A percentile compares a stretch with the other conserved stretches of the same genome.
These are phyloP conservation scores for Rhinophrynus dorsalis DNA, from an alignment of 2,797 vertebrate species.

Conservation along the genomic window DNA sequence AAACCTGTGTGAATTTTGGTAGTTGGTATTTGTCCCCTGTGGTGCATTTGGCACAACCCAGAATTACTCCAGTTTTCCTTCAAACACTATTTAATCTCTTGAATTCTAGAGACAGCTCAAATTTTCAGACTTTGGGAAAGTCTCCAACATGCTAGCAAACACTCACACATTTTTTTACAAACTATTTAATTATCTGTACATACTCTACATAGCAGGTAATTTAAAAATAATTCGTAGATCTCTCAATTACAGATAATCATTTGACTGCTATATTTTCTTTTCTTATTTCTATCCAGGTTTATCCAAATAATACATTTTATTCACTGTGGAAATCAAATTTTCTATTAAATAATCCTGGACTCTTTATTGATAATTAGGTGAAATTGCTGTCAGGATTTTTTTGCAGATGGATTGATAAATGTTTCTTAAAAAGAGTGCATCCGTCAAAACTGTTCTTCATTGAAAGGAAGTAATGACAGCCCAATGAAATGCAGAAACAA, in stretches of 20 bases:
- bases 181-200: too few species aligned
- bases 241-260: not conserved
- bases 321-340: not conserved
- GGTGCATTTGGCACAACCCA: too few species aligned
- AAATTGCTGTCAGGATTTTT: not conserved
- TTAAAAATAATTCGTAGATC: not conserved
- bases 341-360: not conserved
- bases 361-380: not conserved
- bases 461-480: not conserved
- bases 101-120: too few species aligned
- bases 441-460: slow-evolving; percentile 7
- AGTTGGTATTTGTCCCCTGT: too few species aligned
- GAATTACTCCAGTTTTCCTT: too few species aligned
- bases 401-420: slow-evolving; percentile 1
- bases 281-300: not conserved
- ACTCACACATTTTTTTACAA: too few species aligned
- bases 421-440: not conserved
- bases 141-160: too few species aligned
- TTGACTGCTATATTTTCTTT: not conserved
- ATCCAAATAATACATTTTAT: not conserved
- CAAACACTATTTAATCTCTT: too few species aligned
- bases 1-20: too few species aligned
- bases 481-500: slow-evolving; percentile 1
- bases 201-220: not conserved
- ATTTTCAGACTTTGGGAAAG: too few species aligned